These are phyloP conservation scores for Mesoclemmys tuberculata DNA, from an alignment of 2,113 vertebrate genomes.

Conservation along the genomic window DNA sequence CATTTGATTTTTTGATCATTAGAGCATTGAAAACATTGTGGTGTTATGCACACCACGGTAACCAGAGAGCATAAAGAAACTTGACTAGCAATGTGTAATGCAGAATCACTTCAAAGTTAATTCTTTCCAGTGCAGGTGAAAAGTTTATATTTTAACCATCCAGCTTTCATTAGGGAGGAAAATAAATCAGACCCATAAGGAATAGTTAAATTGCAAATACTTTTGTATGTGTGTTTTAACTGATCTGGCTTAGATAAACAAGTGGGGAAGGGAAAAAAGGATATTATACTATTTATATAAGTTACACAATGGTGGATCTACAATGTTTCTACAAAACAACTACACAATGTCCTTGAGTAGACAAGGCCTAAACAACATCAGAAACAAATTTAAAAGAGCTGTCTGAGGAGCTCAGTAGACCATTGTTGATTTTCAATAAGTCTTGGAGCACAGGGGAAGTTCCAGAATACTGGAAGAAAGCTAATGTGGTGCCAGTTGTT, in stretches of 20 bases:
- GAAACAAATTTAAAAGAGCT: neutral
- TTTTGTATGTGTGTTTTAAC: neutral
- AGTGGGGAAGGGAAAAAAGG: neutral
- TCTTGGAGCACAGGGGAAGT: neutral
- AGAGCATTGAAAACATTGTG: slow-evolving; percentile 29
- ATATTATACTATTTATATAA: neutral
- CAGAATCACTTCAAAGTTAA: slow-evolving; percentile 44
- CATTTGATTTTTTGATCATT: slow-evolving; percentile 36
- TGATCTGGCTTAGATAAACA: neutral
- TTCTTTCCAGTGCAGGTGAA: slow-evolving; percentile 20
- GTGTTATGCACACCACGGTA: slow-evolving; percentile 37
- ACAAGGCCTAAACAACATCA: neutral
- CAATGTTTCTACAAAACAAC: neutral
- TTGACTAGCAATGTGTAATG: fast-evolving
- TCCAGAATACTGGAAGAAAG: neutral
- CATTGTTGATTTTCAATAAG: neutral
- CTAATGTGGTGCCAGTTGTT: neutral
- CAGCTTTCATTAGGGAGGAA: slow-evolving; percentile 19
- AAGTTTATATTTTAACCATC: slow-evolving; percentile 39
- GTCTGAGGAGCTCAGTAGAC: neutral
- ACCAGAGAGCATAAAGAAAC: slow-evolving; percentile 24
- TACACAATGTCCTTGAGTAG: neutral
- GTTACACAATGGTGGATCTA: neutral
- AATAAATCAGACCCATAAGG: slow-evolving; percentile 17
- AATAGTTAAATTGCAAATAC: neutral